Base-by-base conservation (phyloP, 2,113 vertebrate genomes). In the Trematocara nigrifrons region DNA sequence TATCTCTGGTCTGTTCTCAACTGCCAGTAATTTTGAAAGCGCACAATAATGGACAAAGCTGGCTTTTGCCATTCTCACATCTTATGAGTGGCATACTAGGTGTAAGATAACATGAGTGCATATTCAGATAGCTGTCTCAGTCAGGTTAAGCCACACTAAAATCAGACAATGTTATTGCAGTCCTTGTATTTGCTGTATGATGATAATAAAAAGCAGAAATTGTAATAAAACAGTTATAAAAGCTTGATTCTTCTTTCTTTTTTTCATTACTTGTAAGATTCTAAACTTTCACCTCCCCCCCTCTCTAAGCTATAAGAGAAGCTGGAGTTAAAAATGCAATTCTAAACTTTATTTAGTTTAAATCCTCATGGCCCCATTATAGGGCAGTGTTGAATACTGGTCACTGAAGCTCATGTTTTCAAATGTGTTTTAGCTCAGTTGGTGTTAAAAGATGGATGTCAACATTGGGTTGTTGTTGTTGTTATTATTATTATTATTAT, bases 161-260 rank as follows among this genome's bases (percentile, higher is more conserved):
- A 51, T 61, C 26, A 38, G 18, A 49, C 26, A 26, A 51, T 82
- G 52, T 84, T n/a, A 20, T 83, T 82, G 81, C 53, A 82, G n/a
- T 85, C 52, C 16, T 29, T 87, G 82, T 84, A 82, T 92, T 91
- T 89, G 81, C 79, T 93, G 91, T 94, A 87, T 76, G 84, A 87
- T 92, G 84, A 87, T 92, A 95, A 93, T 93, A 90, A 93, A 92
- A 80, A 79, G 5, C 74, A 81, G 82, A 18, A 3, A 81, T 87
- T 91, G 59, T 38, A 38, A 38, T 11, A 66, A 64, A 64, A 89
- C 3, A 84, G 66, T 84, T 91, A 47, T 76, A 71, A 11, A 38
- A 15, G 49, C 7, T 56, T 79, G 9, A 61, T 45, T 26, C 5
- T 45, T 86, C 1, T 6, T 69, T 4, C 4, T n/a, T 33, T 4